These are phyloP conservation scores for Rhagophthalmus giganteus DNA, from an alignment of 2,888 invertebrate species.

Conservation along the genomic window DNA sequence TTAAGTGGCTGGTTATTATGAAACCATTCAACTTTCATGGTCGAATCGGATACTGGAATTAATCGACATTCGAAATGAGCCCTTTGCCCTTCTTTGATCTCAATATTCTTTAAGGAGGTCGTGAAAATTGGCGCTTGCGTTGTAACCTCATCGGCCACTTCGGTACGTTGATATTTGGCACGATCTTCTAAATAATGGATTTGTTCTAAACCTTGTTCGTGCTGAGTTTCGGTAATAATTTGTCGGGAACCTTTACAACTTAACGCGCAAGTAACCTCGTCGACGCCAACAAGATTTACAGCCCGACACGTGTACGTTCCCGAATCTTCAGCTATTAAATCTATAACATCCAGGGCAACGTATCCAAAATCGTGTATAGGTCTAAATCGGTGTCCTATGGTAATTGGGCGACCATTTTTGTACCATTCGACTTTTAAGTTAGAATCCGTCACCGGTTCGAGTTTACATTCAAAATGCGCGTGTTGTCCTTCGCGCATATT, in stretches of 20 bases:
- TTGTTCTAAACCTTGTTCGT: slow-evolving; percentile 85
- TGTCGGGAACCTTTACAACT: slow-evolving; percentile 76
- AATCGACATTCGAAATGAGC: slow-evolving; percentile 93
- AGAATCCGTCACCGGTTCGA: slow-evolving; percentile 95
- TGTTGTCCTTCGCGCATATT: slow-evolving; percentile 87
- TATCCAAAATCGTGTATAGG: slow-evolving; percentile 99
- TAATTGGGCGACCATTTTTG: slow-evolving; percentile 91
- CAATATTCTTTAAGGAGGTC: slow-evolving; percentile 86
- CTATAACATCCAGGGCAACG: slow-evolving; percentile 94
- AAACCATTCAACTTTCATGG: slow-evolving; percentile 95
- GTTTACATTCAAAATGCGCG: slow-evolving; percentile 96
- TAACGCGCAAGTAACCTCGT: slow-evolving; percentile 77
- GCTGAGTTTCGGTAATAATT: slow-evolving; percentile 82
- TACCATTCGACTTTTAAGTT: slow-evolving; percentile 97
- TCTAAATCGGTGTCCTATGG: slow-evolving; percentile 91
- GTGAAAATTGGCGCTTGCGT: slow-evolving; percentile 93
- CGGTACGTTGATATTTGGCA: slow-evolving; percentile 73
- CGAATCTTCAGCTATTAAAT: slow-evolving; percentile 93
- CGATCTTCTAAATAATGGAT: slow-evolving; percentile 88
- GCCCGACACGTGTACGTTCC: slow-evolving; percentile 94
- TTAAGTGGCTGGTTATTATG: slow-evolving; percentile 88
- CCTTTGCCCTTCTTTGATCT: slow-evolving; percentile 91
- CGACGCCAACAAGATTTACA: slow-evolving; percentile 85
- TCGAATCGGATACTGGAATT: slow-evolving; percentile 91
- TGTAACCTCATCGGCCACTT: slow-evolving; percentile 78